These are phyloP conservation scores for Bactericera cockerelli DNA, from an alignment of 1,140 invertebrate genomes.

Conservation along the genomic window DNA sequence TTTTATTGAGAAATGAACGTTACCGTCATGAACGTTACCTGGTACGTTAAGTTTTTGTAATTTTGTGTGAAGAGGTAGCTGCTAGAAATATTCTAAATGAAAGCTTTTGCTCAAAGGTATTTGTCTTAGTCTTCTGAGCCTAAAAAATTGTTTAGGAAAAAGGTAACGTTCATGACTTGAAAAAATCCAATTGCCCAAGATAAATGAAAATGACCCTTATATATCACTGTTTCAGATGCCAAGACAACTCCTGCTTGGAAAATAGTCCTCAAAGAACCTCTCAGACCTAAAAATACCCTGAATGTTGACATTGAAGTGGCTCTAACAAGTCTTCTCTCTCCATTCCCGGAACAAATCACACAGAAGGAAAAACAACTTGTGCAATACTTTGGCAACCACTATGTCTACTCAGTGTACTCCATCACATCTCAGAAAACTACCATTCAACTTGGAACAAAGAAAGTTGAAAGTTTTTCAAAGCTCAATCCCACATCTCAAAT, in stretches of 20 bases:
- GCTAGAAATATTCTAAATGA: no score
- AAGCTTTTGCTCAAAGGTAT: no score
- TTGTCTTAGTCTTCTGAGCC: no score
- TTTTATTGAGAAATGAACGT: no score
- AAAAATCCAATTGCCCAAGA: no score
- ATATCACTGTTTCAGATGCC: slow-evolving; percentile 40
- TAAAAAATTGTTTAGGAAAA: no score
- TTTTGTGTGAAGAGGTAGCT: no score
- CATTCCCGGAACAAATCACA: slow-evolving; percentile 72
- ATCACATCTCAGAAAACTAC: slow-evolving; percentile 65
- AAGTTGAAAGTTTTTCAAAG: slow-evolving; percentile 74
- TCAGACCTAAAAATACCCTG: slow-evolving; percentile 6
- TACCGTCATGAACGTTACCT: no score
- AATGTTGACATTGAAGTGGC: slow-evolving; percentile 52
- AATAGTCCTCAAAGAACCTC: slow-evolving; percentile 29
- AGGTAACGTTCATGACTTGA: no score
- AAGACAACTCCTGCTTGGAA: slow-evolving; percentile 34
- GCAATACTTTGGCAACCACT: slow-evolving; percentile 66
- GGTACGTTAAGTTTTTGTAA: no score
- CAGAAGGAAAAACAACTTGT: slow-evolving; percentile 91
- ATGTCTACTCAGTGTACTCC: slow-evolving; percentile 68
- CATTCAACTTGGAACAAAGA: slow-evolving; percentile 56
- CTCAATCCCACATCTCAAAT: slow-evolving; percentile 63
- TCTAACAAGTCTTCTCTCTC: slow-evolving; percentile 53
- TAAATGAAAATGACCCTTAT: no score